phyloP scores from a whole-genome alignment of 2,113 vertebrate genomes.

The Crotalus helleri region DNA sequence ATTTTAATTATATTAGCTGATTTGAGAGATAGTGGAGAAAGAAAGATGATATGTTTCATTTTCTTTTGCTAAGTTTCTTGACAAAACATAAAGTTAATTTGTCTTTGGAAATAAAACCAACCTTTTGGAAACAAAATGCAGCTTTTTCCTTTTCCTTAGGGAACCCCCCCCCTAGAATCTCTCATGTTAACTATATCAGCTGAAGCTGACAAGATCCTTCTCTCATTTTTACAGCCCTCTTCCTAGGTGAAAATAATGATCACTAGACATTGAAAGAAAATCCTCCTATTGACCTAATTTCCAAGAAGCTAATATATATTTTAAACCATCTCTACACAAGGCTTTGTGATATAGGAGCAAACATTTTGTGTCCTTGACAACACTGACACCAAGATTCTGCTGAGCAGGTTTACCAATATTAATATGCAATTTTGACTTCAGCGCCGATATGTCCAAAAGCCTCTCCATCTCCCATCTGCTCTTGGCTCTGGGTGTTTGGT shows the following conservation, averaged over 20 bases:
- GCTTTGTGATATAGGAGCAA: constrained; percentile 15
- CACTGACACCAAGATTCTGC: constrained; percentile 55
- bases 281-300: constrained; percentile 50
- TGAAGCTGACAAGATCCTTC: constrained; percentile 31
- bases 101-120: constrained; percentile 36
- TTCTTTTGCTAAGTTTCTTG: constrained; percentile 22
- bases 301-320: constrained; percentile 25
- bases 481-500: constrained; percentile 63
- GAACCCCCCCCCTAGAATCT: constrained; percentile 7
- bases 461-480: constrained; percentile 79
- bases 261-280: constrained; percentile 47
- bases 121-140: constrained; percentile 27
- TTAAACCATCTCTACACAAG: constrained; percentile 32
- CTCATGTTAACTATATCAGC: constrained; percentile 51
- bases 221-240: constrained; percentile 35
- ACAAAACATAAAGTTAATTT: constrained; percentile 34
- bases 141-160: constrained; percentile 24
- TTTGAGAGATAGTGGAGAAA: background rate
- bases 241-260: constrained; percentile 45
- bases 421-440: constrained; percentile 70
- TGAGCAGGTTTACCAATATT: constrained; percentile 67
- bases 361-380: constrained; percentile 61
- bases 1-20: background rate
- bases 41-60: constrained; percentile 26
- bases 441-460: constrained; percentile 64